A percentile compares a stretch with the other conserved stretches of the same genome.
phyloP scores from a whole-genome alignment of 2,888 invertebrate genomes.

The Platycheirus albimanus region DNA sequence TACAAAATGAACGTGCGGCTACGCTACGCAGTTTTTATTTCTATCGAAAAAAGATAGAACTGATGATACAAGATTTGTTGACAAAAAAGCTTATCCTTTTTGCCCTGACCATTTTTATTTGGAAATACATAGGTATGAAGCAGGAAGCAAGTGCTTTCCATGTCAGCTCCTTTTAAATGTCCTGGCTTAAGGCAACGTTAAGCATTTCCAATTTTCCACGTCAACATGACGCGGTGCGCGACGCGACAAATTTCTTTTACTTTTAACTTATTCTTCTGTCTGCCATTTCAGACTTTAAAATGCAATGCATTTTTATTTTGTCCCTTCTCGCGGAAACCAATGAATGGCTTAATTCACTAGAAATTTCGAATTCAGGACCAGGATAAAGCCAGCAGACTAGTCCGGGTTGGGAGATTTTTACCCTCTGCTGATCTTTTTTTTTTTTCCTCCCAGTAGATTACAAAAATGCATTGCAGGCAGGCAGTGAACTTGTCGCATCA shows the following conservation, averaged over 20 bases:
- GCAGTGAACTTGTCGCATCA: constrained; percentile 56
- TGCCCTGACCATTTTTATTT: too few species aligned
- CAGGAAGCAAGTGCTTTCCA: background rate
- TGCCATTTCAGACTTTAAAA: constrained; percentile 25
- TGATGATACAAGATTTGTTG: too few species aligned
- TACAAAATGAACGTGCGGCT: too few species aligned
- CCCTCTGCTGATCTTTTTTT: background rate
- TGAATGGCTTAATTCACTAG: constrained; percentile 61
- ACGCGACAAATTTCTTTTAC: constrained; percentile 4
- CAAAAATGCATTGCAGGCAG: constrained; percentile 57
- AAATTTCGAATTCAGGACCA: constrained; percentile 23
- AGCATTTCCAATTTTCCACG: constrained; percentile 13
- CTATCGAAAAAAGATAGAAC: too few species aligned
- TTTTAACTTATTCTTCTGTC: constrained; percentile 17
- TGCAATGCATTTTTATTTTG: constrained; percentile 52
- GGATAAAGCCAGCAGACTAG: constrained; percentile 3
- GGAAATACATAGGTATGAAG: background rate
- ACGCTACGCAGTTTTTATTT: too few species aligned
- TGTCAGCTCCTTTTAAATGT: constrained; percentile 26
- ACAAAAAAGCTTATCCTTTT: too few species aligned
- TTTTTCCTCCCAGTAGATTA: constrained; percentile 40
- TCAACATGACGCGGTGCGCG: constrained; percentile 7
- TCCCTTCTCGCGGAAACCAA: constrained; percentile 61
- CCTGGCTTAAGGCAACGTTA: constrained; percentile 23
- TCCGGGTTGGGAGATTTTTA: constrained; percentile 2